Conservation (phyloP, 2,113 vertebrate species). For the Syrrhaptes paradoxus region DNA sequence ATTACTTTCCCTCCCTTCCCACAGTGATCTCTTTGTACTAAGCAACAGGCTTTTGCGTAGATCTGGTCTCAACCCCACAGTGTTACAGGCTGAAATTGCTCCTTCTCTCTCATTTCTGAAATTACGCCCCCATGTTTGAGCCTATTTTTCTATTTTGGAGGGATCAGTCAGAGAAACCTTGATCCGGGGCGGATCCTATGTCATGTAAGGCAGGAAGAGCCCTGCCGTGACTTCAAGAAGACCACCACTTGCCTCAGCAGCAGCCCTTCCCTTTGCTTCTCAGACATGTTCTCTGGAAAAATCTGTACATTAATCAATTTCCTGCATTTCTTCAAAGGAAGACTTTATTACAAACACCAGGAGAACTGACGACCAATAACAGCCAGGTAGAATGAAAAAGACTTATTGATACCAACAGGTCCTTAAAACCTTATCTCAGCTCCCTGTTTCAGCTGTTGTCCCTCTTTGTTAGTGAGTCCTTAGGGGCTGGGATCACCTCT, state of each 20-base stretch:
- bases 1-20: constrained; percentile 6
- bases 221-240: background rate
- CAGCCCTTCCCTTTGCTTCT: background rate
- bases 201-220: background rate
- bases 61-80: background rate
- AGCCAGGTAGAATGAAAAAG: background rate
- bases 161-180: background rate
- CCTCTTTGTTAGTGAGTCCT: background rate
- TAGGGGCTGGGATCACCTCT: background rate
- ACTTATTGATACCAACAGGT: background rate
- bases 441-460: background rate
- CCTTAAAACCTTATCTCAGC: background rate
- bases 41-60: constrained; percentile 25
- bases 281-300: background rate
- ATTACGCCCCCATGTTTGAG: background rate
- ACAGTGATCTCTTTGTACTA: constrained; percentile 59
- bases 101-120: constrained; percentile 1
- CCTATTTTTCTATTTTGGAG: background rate
- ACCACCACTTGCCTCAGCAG: background rate
- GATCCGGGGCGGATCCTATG: background rate
- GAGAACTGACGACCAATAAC: background rate
- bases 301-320: background rate
- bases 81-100: background rate
- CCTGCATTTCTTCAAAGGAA: background rate
- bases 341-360: background rate